phyloP scores from a whole-genome alignment of 2,113 vertebrate genomes.

The Hystrix brachyura region DNA sequence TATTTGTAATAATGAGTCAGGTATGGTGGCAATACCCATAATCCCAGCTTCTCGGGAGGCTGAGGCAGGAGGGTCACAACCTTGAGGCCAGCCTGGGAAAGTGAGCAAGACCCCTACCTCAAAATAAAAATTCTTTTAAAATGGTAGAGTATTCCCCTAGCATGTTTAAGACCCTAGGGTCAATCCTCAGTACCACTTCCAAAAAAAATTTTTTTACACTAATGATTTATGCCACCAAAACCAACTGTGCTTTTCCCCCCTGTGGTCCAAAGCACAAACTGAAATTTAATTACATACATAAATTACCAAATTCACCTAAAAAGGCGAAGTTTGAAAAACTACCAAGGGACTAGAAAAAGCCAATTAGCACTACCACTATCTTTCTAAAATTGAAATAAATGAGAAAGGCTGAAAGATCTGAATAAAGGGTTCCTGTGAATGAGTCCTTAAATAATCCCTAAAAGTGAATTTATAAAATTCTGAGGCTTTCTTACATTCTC shows the following conservation, averaged over 20 bases:
- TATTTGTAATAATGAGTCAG: conserved; percentile 57
- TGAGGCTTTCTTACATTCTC: conserved; percentile 27
- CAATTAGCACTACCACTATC: conserved; percentile 13
- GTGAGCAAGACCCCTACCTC: neutral
- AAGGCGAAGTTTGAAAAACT: conserved; percentile 33
- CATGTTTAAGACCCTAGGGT: neutral
- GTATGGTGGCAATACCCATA: neutral
- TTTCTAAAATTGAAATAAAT: conserved; percentile 61
- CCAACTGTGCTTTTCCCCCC: conserved; percentile 2
- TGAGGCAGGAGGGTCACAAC: neutral
- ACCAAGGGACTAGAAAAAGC: conserved; percentile 28
- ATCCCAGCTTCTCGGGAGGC: neutral
- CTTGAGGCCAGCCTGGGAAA: neutral
- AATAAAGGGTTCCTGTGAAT: neutral
- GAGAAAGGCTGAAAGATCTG: neutral
- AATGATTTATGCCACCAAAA: conserved; percentile 54
- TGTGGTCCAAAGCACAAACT: conserved; percentile 51
- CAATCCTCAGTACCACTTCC: neutral
- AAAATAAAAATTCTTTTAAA: neutral
- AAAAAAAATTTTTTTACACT: neutral
- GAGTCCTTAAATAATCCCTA: conserved; percentile 38
- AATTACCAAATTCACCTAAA: conserved; percentile 39
- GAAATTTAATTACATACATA: conserved; percentile 50
- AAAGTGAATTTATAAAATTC: conserved; percentile 1
- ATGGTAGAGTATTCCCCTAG: neutral